phyloP scores from a whole-genome alignment of 2,797 vertebrate species.

The Sitta carolinensis region DNA sequence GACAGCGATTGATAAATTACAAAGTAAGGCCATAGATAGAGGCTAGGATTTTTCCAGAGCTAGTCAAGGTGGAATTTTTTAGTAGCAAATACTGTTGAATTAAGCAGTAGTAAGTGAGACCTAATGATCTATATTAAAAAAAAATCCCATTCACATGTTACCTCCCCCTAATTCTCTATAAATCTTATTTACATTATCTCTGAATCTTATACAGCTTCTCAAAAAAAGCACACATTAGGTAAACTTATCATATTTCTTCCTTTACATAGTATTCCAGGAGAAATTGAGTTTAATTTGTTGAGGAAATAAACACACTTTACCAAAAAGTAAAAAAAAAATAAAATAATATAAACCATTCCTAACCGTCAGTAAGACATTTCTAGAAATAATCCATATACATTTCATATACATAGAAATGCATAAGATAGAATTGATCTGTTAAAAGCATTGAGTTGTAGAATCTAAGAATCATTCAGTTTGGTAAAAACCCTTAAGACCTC shows the following conservation, averaged over 20 bases:
- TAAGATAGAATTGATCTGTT: neutral
- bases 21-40: neutral
- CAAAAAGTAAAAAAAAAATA: neutral
- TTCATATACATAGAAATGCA: neutral
- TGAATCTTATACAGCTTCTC: neutral
- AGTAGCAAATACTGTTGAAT: neutral
- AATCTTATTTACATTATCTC: neutral
- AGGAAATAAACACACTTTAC: neutral
- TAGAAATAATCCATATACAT: neutral
- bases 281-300: neutral
- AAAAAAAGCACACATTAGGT: neutral
- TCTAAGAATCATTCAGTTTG: neutral
- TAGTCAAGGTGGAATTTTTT: neutral
- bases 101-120: conserved; percentile 10
- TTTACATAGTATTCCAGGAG: neutral
- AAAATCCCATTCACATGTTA: neutral
- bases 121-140: conserved; percentile 29
- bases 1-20: neutral
- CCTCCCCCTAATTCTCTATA: neutral
- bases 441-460: neutral
- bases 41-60: neutral
- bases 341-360: neutral
- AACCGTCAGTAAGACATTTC: neutral
- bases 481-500: neutral
- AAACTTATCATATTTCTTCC: neutral